Evolutionary conservation across 2,113 vertebrate genomes (phyloP).

Genomic region (Typhlomys cinereus): DNA sequence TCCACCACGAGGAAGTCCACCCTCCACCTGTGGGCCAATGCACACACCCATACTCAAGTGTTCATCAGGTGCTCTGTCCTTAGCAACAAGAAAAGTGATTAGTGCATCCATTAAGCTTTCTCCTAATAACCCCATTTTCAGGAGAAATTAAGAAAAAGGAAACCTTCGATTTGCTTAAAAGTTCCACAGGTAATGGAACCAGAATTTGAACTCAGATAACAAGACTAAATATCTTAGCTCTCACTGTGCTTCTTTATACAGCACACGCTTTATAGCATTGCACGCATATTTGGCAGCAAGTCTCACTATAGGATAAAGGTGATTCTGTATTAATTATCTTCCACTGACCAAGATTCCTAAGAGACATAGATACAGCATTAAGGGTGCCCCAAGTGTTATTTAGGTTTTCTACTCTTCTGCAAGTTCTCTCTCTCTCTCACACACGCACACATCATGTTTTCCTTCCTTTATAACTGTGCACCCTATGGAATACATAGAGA

Average conservation of each 20-base stretch:
- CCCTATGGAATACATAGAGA: not conserved
- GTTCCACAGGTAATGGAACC: not conserved
- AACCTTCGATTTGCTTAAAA: not conserved
- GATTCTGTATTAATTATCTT: not conserved
- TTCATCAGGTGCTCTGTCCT: not conserved
- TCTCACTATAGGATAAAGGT: not conserved
- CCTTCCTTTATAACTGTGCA: not conserved
- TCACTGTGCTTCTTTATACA: not conserved
- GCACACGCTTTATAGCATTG: not conserved
- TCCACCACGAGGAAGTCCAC: rapidly evolving
- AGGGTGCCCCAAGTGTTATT: not conserved
- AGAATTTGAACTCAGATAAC: not conserved
- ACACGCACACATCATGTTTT: too few species aligned
- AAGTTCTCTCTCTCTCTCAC: not conserved
- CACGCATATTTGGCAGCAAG: not conserved
- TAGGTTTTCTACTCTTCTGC: not conserved
- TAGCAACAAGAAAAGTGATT: not conserved
- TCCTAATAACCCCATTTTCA: not conserved
- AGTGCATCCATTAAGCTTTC: not conserved
- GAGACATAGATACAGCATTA: not conserved
- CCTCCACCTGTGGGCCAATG: not conserved
- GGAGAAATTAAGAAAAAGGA: not conserved
- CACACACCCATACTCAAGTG: not conserved
- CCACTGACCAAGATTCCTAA: not conserved
- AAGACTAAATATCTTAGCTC: not conserved